phyloP scores from a whole-genome alignment of 2,113 vertebrate species.

The Psammodynastes pulverulentus region DNA sequence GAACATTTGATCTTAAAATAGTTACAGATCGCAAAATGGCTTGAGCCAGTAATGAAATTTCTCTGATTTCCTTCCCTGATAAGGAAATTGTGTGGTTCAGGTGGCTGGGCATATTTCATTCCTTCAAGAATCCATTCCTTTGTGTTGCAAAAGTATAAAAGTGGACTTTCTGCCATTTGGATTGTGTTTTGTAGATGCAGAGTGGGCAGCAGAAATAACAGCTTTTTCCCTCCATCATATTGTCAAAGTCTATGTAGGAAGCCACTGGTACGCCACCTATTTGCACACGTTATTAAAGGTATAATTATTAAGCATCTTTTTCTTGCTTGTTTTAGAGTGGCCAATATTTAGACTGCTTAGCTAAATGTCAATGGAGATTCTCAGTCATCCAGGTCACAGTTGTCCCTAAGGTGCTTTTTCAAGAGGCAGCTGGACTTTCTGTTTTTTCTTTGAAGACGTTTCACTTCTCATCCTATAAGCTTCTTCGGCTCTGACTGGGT shows the following conservation, averaged over 20 bases:
- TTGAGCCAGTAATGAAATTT: background rate
- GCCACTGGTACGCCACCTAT: conserved; percentile 71
- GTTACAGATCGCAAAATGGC: background rate
- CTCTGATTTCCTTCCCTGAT: background rate
- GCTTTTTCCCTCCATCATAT: conserved; percentile 63
- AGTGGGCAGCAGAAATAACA: conserved; percentile 60
- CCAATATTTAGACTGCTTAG: background rate
- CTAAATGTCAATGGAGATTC: too few species aligned
- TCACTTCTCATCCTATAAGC: too few species aligned
- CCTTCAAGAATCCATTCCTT: background rate
- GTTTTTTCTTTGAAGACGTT: too few species aligned
- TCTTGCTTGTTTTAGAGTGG: background rate
- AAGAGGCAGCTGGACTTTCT: too few species aligned
- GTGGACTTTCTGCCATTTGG: background rate
- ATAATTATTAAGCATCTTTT: conserved; percentile 4
- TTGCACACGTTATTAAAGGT: conserved; percentile 71
- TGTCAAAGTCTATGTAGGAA: conserved; percentile 72
- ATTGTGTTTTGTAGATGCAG: conserved; percentile 41
- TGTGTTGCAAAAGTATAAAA: background rate
- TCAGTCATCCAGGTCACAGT: too few species aligned
- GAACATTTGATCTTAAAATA: background rate
- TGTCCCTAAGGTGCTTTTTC: too few species aligned
- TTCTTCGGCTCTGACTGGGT: too few species aligned
- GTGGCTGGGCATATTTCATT: background rate
- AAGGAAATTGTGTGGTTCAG: background rate